These are phyloP conservation scores for Mohoua ochrocephala DNA, from an alignment of 2,113 vertebrate species.

Conservation along the genomic window DNA sequence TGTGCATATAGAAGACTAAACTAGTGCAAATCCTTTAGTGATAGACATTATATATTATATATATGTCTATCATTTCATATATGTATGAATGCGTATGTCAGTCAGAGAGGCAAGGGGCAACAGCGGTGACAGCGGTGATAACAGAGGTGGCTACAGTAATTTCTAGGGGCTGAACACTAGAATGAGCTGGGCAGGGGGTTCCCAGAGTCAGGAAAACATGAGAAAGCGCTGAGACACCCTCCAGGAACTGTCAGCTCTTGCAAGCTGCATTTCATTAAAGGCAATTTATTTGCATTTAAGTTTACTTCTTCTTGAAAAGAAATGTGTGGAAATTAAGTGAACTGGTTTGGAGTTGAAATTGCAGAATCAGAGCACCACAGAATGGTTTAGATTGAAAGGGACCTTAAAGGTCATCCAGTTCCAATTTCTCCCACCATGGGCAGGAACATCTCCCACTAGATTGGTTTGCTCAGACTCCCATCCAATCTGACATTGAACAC, in stretches of 20 bases:
- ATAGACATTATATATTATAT: background rate
- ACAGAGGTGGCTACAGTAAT: background rate
- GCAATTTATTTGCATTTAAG: background rate
- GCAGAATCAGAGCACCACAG: background rate
- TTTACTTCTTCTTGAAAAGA: background rate
- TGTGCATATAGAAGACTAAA: background rate
- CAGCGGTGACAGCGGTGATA: background rate
- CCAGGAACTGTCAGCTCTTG: background rate
- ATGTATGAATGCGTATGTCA: background rate
- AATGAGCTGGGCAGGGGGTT: background rate
- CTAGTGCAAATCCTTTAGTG: background rate
- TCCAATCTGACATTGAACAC: background rate
- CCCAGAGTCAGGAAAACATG: background rate
- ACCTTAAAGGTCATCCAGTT: background rate
- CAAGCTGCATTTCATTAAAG: background rate
- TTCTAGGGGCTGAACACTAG: background rate
- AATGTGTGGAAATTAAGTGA: background rate
- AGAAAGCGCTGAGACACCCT: background rate
- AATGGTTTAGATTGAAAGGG: background rate
- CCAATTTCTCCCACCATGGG: fast-evolving
- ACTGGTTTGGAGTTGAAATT: background rate
- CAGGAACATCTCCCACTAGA: background rate
- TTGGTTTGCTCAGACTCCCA: background rate
- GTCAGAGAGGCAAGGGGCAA: background rate
- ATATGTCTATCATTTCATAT: background rate